Base-by-base conservation (phyloP, 2,888 invertebrate species). In the Drosophila nr. fundita region DNA sequence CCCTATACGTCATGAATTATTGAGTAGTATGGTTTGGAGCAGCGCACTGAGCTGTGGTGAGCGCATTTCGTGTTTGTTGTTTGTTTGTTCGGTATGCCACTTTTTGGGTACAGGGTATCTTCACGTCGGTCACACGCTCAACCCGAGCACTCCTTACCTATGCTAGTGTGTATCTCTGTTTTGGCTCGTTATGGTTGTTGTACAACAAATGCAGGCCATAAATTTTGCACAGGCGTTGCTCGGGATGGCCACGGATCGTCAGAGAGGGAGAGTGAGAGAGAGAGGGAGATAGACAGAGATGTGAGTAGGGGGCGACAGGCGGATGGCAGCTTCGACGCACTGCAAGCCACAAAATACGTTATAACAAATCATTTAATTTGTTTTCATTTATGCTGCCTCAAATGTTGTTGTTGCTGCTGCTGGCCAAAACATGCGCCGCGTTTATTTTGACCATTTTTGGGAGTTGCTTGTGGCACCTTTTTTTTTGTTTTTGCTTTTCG, bases 401-500 rank as follows among this genome's bases (percentile, higher is more conserved):
- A 49, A 72, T 72, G 58, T 61, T 70, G 65, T 48, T 73, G 60
- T 34, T 52, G 50, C 32, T 60, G 64, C n/a, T 58, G 61, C 67
- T 74, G 54, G 32, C 38, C 48, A 54, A 68, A 65, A 77, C 60
- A 68, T 80, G 66, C 63, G 73, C 69, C 34, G 72, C 76, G 77
- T 55, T 77, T 77, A 76, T 85, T 75, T 85, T 73, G 60, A 83
- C 81, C 87, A 72, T 86, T 84, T 86, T 88, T 83, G 87, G 87
- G 70, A 69, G 75, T 76, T 71, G 68, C 65, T 61, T 58, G 59
- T 69, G 62, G 70, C 69, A 60, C 71, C 66, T 73, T 68, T 64
- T 59, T 59, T 68, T 70, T 73, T 66, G 64, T 68, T 66, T 68
- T 70, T 65, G 71, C 54, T 69, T 67, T 69, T 75, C 71, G 53